Evolutionary conservation across 2,888 invertebrate species (phyloP).

Genomic region (Drosophila yooni): DNA sequence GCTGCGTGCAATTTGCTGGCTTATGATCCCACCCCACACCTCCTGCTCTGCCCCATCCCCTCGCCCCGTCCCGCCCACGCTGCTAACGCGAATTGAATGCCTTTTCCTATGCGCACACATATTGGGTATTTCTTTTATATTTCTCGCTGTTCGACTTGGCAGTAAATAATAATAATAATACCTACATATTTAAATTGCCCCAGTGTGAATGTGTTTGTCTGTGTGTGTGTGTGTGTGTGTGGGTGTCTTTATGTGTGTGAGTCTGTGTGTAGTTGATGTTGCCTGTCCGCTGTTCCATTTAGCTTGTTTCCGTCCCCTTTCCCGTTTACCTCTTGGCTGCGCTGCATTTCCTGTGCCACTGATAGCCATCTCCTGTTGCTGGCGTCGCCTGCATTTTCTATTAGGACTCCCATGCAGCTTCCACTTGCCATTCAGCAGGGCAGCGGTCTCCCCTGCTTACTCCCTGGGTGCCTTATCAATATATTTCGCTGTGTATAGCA

Average conservation of each 20-base stretch:
- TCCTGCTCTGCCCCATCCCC: not conserved
- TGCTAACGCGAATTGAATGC: slow-evolving; percentile 7
- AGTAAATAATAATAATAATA: slow-evolving; percentile 77
- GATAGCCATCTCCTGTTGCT: slow-evolving; percentile 69
- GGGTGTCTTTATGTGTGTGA: slow-evolving; percentile 4
- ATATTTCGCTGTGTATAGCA: slow-evolving; percentile 49
- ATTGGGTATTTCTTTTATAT: slow-evolving; percentile 32
- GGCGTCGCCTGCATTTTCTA: slow-evolving; percentile 62
- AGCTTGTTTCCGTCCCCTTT: slow-evolving; percentile 13
- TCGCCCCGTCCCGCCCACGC: not conserved
- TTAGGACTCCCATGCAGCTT: slow-evolving; percentile 53
- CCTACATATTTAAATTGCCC: slow-evolving; percentile 73
- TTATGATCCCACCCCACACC: slow-evolving; percentile 10
- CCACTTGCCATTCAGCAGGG: slow-evolving; percentile 18
- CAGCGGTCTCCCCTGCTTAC: not conserved
- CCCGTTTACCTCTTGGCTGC: slow-evolving; percentile 25
- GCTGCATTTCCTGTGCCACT: slow-evolving; percentile 67
- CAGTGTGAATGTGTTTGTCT: slow-evolving; percentile 14
- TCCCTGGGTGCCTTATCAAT: slow-evolving; percentile 64
- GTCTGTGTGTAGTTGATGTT: slow-evolving; percentile 15
- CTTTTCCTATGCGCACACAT: slow-evolving; percentile 30
- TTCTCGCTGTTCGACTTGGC: slow-evolving; percentile 36
- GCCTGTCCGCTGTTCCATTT: slow-evolving; percentile 4
- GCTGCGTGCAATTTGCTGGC: slow-evolving; percentile 69
- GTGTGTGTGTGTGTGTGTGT: slow-evolving; percentile 15